phyloP scores from a whole-genome alignment of 2,113 vertebrate genomes.

The Cisticola juncidis region DNA sequence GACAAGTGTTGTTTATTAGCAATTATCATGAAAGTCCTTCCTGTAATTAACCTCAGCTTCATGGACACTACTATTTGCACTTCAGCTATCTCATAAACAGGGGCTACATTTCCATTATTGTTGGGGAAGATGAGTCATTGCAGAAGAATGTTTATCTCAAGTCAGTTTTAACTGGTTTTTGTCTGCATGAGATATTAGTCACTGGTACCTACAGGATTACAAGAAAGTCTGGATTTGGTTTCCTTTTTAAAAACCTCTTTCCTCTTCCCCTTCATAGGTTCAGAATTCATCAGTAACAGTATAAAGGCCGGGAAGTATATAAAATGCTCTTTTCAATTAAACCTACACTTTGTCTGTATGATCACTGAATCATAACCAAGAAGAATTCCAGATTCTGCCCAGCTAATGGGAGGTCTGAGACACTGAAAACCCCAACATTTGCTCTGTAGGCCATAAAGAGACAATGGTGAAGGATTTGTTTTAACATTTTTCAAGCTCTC shows the following conservation, averaged over 20 bases:
- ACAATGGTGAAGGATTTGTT: slow-evolving; percentile 71
- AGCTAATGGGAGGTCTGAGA: slow-evolving; percentile 50
- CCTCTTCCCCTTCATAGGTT: slow-evolving; percentile 47
- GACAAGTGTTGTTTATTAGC: slow-evolving; percentile 71
- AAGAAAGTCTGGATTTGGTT: slow-evolving; percentile 37
- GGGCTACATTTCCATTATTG: slow-evolving; percentile 69
- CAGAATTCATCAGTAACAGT: slow-evolving; percentile 38
- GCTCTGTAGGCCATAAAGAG: slow-evolving; percentile 47
- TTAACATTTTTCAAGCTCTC: slow-evolving; percentile 54
- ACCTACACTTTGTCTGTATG: slow-evolving; percentile 68
- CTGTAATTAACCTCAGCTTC: slow-evolving; percentile 81
- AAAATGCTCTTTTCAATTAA: slow-evolving; percentile 49
- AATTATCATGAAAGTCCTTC: slow-evolving; percentile 78
- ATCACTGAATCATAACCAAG: slow-evolving; percentile 79
- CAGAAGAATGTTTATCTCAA: slow-evolving; percentile 72
- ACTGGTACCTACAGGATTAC: slow-evolving; percentile 33
- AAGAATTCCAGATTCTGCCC: slow-evolving; percentile 44
- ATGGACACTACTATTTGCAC: slow-evolving; percentile 70
- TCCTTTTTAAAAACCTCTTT: slow-evolving; percentile 31
- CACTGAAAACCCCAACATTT: slow-evolving; percentile 52
- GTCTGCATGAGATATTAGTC: slow-evolving; percentile 66
- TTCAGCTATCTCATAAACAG: slow-evolving; percentile 68
- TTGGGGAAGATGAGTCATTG: slow-evolving; percentile 71
- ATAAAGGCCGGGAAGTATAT: slow-evolving; percentile 29
- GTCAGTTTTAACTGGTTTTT: slow-evolving; percentile 72